phyloP scores from a whole-genome alignment of 2,113 vertebrate genomes.

The Pogonocichla stellata region DNA sequence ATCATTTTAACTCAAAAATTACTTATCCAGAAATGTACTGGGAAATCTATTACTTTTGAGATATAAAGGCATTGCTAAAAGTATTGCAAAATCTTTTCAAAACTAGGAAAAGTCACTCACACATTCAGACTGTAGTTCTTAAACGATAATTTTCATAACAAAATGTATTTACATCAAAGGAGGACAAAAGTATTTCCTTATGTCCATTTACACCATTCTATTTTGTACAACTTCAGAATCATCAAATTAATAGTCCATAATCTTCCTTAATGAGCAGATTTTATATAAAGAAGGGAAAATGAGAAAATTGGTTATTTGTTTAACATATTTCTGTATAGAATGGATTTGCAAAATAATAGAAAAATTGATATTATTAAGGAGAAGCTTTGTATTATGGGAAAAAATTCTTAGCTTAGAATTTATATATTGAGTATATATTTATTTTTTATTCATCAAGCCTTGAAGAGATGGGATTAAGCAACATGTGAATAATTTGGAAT shows the following conservation, averaged over 20 bases:
- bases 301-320: neutral
- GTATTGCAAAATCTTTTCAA: slow-evolving; percentile 28
- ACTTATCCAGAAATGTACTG: neutral
- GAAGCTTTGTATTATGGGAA: neutral
- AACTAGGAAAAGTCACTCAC: neutral
- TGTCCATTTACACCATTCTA: neutral
- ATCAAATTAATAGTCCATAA: neutral
- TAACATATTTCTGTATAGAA: neutral
- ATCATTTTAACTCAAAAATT: neutral
- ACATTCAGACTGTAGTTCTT: neutral
- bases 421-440: neutral
- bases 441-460: neutral
- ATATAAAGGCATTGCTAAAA: neutral
- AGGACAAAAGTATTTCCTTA: neutral
- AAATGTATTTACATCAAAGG: neutral
- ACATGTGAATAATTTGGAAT: neutral
- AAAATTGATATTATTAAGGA: neutral
- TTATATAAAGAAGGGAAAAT: neutral
- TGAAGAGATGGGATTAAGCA: neutral
- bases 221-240: neutral
- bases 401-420: neutral
- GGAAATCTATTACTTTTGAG: neutral
- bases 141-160: neutral
- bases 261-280: neutral
- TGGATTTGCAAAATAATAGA: neutral